phyloP scores from a whole-genome alignment of 2,797 vertebrate species.

The Paedocypris micromegethes region DNA sequence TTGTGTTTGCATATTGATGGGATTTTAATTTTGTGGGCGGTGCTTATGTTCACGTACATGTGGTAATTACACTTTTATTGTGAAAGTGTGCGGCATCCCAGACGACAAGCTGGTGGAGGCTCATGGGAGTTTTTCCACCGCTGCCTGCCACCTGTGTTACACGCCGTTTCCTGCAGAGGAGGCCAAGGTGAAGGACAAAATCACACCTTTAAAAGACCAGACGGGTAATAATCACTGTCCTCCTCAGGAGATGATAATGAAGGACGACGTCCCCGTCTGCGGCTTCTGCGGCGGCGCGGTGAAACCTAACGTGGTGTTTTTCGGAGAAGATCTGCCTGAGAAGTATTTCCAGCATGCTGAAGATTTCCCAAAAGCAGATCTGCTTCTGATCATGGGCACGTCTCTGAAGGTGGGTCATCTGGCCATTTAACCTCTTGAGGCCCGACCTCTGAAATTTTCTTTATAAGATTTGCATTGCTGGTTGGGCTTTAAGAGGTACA shows the following conservation, averaged over 20 bases:
- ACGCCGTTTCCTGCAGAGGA: constrained; percentile 69
- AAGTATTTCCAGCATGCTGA: constrained; percentile 69
- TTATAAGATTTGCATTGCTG: too few relatives aligned
- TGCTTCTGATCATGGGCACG: constrained; percentile 77
- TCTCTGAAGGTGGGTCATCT: constrained; percentile 65
- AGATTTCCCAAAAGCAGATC: constrained; percentile 75
- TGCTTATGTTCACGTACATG: too few relatives aligned
- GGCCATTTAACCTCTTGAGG: not conserved
- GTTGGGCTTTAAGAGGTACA: too few relatives aligned
- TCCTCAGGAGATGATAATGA: constrained; percentile 63
- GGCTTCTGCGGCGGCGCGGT: constrained; percentile 71
- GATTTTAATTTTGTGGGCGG: too few relatives aligned
- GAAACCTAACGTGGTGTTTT: constrained; percentile 76
- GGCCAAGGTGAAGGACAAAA: constrained; percentile 62
- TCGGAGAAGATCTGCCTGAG: constrained; percentile 75
- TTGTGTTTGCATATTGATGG: too few relatives aligned
- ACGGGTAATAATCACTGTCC: not conserved
- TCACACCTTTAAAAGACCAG: too few relatives aligned
- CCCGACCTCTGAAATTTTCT: too few relatives aligned
- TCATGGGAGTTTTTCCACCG: constrained; percentile 75
- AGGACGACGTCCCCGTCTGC: constrained; percentile 62
- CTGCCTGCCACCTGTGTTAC: constrained; percentile 78
- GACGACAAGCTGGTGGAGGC: constrained; percentile 77
- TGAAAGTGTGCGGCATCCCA: constrained; percentile 64
- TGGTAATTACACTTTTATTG: too few relatives aligned